These are phyloP conservation scores for Jordanella pulchra DNA, from an alignment of 2,797 vertebrate species.

Conservation along the genomic window DNA sequence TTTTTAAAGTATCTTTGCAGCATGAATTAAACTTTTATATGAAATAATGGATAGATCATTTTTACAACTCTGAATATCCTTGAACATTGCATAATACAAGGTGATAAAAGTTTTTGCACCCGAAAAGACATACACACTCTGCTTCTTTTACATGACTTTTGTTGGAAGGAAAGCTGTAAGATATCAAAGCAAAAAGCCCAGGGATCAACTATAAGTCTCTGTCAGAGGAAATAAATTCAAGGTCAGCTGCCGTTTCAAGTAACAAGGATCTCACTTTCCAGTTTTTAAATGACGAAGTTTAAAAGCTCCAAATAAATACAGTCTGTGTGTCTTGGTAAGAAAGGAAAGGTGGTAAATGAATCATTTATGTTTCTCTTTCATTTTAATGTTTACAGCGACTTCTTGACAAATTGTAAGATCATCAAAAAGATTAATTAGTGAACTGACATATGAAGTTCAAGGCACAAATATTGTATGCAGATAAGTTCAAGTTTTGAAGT, in stretches of 20 bases:
- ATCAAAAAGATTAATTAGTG: no score
- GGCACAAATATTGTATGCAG: no score
- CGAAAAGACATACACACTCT: constrained; percentile 13
- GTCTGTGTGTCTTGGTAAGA: not conserved
- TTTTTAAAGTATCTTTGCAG: not conserved
- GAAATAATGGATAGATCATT: not conserved
- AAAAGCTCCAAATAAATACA: constrained; percentile 31
- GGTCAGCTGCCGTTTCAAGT: constrained; percentile 68
- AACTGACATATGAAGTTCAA: no score
- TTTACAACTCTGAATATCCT: constrained; percentile 16
- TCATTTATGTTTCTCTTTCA: constrained; percentile 12
- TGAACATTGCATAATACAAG: constrained; percentile 21
- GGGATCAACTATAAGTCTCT: constrained; percentile 75
- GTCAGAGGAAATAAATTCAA: constrained; percentile 77
- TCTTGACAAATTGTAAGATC: not conserved
- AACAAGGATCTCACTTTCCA: constrained; percentile 54
- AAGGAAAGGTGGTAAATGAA: not conserved
- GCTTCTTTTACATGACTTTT: constrained; percentile 40
- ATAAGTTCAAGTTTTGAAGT: no score
- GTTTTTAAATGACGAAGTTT: constrained; percentile 64
- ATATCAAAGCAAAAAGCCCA: constrained; percentile 63
- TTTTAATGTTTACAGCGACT: constrained; percentile 17
- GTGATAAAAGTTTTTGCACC: not conserved
- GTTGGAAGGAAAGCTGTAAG: constrained; percentile 42
- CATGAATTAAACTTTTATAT: not conserved